Evolutionary conservation across 1,140 invertebrate species (phyloP).

Genomic region (Acyrthosiphon pisum): DNA sequence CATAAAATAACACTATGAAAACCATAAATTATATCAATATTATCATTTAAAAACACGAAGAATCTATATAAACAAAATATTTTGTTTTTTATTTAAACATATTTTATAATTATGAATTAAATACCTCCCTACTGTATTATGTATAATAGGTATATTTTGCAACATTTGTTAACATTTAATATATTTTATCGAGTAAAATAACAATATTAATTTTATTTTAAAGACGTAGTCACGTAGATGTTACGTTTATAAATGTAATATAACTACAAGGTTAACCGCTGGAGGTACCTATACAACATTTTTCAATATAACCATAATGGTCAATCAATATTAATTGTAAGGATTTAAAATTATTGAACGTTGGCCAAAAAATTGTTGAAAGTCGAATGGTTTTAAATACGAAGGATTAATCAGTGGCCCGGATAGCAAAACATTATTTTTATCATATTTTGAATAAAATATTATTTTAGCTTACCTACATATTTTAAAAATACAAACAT

Average conservation of each 20-base stretch:
- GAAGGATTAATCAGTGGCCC: not conserved
- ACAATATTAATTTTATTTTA: not conserved
- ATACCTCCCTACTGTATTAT: too few relatives aligned
- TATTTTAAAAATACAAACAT: not conserved
- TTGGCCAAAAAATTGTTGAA: not conserved
- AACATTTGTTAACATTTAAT: not conserved
- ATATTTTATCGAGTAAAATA: not conserved
- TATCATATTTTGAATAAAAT: not conserved
- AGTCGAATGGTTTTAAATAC: not conserved
- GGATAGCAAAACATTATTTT: not conserved
- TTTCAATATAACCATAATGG: not conserved
- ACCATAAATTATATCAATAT: too few relatives aligned
- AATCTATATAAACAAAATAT: too few relatives aligned
- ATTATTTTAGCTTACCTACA: too few relatives aligned
- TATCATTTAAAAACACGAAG: too few relatives aligned
- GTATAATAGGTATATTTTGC: not conserved
- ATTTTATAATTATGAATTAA: too few relatives aligned
- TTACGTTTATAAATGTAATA: not conserved
- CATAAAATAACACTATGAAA: too few relatives aligned
- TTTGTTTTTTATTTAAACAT: too few relatives aligned
- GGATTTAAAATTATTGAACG: not conserved
- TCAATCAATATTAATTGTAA: not conserved
- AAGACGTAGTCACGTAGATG: not conserved
- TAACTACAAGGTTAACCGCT: not conserved
- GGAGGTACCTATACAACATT: not conserved